Base-by-base conservation (phyloP, 2,113 vertebrate species). In the Chlamydotis undulata region DNA sequence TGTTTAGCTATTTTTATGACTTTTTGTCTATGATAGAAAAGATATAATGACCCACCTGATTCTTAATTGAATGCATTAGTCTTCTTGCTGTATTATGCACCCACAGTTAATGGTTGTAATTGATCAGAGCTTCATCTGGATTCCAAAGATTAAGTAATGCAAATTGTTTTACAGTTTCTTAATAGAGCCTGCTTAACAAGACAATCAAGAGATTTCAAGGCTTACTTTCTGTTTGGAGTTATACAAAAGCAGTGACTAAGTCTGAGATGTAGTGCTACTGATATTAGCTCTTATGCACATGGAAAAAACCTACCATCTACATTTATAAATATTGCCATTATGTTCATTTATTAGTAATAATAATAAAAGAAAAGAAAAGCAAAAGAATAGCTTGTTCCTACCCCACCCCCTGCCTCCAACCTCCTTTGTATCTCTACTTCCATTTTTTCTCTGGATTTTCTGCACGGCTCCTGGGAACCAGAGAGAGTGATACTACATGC, bases 131-230 rank as follows among this genome's bases (percentile, higher is more conserved):
- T 76, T 97, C 94, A 94, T 97, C 93, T 95, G 93, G 70, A 98
- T 97, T 96, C 95, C 97, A 94, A 96, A 96, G 93, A 98, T 93
- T 97, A 79, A 85, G 63, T 97, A 93, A 96, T 96, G 78, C 45
- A 98, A 98, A 98, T 97, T 98, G 96, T 96, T 96, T 97, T 98
- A 90, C 91, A 84, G 60, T 94, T 97, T 84, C 91, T 91, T 98
- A 98, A 97, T 94, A 97, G 71, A 94, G 19, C 57, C 70, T 86
- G 57, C 75, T 97, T 97, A 98, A 98, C 59, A 61, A 97, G 94
- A 97, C 93, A 97, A 95, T 97, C 89, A 97, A 95, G 33, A 98
- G 87, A 97, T 97, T 97, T 98, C 94, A 95, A 87, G 88, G 60
- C 79, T 96, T 96, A 96, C 79, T 97, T 65, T 82, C n/a, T 89